These are phyloP conservation scores for Drosophila peninsularis DNA, from an alignment of 2,888 invertebrate species.

Conservation along the genomic window DNA sequence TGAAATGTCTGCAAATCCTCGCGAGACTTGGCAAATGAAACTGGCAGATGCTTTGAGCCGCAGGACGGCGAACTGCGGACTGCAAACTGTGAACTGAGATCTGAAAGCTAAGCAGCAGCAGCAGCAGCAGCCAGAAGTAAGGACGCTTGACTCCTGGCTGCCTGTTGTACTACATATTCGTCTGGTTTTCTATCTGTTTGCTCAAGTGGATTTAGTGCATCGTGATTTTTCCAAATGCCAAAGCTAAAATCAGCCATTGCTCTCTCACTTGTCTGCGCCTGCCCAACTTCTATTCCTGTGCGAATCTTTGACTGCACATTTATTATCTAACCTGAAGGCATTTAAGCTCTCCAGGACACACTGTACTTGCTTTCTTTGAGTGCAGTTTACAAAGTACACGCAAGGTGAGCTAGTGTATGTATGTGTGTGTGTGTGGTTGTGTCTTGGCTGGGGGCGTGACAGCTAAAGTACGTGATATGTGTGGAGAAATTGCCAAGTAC, in stretches of 20 bases:
- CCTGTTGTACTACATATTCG: slow-evolving; percentile 10
- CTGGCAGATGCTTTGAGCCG: slow-evolving; percentile 69
- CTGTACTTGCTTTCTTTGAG: slow-evolving; percentile 41
- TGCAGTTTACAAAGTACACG: slow-evolving; percentile 43
- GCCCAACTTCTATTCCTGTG: slow-evolving; percentile 44
- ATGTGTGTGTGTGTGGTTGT: slow-evolving; percentile 9
- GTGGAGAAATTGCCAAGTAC: slow-evolving; percentile 32
- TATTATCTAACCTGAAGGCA: slow-evolving; percentile 79
- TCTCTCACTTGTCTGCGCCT: slow-evolving; percentile 43
- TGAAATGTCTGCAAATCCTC: slow-evolving; percentile 41
- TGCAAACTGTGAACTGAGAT: background rate
- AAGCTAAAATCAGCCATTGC: slow-evolving; percentile 72
- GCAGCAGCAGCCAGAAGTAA: background rate
- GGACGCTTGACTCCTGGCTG: slow-evolving; percentile 10
- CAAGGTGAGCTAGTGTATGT: slow-evolving; percentile 6
- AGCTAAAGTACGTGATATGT: slow-evolving; percentile 28
- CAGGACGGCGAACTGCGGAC: slow-evolving; percentile 15
- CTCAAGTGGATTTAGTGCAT: slow-evolving; percentile 69
- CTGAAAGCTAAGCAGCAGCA: background rate
- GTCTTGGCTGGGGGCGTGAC: slow-evolving; percentile 39
- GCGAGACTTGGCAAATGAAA: slow-evolving; percentile 52
- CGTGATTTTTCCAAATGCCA: slow-evolving; percentile 75
- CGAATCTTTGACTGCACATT: slow-evolving; percentile 77
- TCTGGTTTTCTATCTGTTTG: slow-evolving; percentile 30
- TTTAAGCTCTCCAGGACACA: slow-evolving; percentile 58